Evolutionary conservation across 2,113 vertebrate genomes (phyloP).

Genomic region (Sus scrofa): DNA sequence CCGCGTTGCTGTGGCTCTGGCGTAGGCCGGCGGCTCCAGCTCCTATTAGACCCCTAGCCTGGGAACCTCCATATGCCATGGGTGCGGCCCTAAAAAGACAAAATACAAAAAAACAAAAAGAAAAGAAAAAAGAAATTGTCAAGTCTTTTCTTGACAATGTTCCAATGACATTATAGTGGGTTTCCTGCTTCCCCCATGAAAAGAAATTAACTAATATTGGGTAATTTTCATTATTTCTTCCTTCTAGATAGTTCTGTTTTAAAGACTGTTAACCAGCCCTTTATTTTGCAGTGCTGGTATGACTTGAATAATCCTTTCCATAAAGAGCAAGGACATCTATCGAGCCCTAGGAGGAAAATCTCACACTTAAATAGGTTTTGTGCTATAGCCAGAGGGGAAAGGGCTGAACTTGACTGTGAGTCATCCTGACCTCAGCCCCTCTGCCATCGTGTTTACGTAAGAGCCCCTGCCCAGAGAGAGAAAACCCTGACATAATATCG

Average conservation of each 20-base stretch:
- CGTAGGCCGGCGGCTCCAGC: too few relatives aligned
- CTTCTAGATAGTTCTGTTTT: constrained; percentile 25
- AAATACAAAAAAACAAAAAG: too few relatives aligned
- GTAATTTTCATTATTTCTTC: neutral
- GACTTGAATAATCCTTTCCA: constrained; percentile 28
- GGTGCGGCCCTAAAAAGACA: too few relatives aligned
- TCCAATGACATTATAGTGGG: neutral
- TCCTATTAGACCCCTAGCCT: too few relatives aligned
- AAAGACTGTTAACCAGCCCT: neutral
- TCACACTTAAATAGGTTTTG: neutral
- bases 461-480: constrained; percentile 1
- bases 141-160: neutral
- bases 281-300: neutral
- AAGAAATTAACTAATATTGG: neutral
- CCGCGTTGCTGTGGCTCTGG: too few relatives aligned
- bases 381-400: neutral
- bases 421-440: neutral
- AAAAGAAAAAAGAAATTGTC: too few relatives aligned
- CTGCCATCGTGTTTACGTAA: neutral
- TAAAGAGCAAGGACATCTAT: neutral
- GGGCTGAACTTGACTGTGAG: neutral
- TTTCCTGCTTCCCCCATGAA: neutral
- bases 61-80: too few relatives aligned
- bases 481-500: neutral
- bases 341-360: neutral